These are phyloP conservation scores for Melanerpes aurifrons DNA, from an alignment of 2,113 vertebrate species.

Conservation along the genomic window DNA sequence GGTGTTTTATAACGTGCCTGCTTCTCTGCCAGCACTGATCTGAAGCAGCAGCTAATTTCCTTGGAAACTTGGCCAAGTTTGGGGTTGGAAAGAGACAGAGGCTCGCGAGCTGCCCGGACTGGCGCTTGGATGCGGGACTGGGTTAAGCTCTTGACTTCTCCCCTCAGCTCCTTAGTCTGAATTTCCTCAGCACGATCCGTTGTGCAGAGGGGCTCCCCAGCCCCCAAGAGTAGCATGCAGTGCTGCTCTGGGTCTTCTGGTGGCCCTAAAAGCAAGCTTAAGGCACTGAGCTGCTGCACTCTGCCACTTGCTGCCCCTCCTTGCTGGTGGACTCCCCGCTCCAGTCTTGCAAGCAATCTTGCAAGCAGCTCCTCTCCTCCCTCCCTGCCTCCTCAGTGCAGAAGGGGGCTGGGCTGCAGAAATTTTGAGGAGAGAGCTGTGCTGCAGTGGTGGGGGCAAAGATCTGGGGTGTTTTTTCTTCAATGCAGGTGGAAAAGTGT, in stretches of 20 bases:
- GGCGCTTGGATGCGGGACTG: not conserved
- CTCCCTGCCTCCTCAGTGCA: not conserved
- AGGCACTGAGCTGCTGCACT: not conserved
- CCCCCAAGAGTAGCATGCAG: rapidly evolving
- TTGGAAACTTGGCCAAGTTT: constrained; percentile 18
- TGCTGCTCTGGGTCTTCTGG: not conserved
- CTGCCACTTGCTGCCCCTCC: not conserved
- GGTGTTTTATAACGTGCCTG: constrained; percentile 26
- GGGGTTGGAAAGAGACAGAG: constrained; percentile 2
- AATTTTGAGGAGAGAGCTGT: not conserved
- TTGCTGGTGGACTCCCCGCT: rapidly evolving
- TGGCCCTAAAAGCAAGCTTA: rapidly evolving
- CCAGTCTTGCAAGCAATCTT: not conserved
- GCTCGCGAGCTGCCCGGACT: not conserved
- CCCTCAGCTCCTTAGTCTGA: not conserved
- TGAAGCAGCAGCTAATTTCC: constrained; percentile 26
- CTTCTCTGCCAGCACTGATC: constrained; percentile 22
- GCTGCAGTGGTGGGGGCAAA: not conserved
- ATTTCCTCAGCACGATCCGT: not conserved
- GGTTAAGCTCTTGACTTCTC: not conserved
- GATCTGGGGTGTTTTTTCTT: not conserved
- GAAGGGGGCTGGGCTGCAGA: not conserved
- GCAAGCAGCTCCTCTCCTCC: not conserved
- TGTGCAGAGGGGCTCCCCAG: not conserved
- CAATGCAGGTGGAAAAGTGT: not conserved